Evolutionary conservation across 53 echinoderm and acorn worm genomes (phyloP).

Genomic region (Holothuria scabra): DNA sequence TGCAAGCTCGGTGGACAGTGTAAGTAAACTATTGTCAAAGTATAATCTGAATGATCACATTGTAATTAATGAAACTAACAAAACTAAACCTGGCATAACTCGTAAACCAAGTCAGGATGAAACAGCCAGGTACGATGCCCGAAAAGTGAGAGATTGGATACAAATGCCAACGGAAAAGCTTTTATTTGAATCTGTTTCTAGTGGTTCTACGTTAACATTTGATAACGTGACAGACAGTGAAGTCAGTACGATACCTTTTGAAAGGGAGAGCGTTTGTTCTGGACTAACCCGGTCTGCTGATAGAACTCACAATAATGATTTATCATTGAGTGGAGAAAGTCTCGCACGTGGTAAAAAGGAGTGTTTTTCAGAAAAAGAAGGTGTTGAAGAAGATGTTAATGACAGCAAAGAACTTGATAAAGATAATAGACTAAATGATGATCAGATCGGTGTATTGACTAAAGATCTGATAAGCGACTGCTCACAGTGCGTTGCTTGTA

Average conservation of each 20-base stretch:
- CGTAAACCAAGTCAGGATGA: not conserved
- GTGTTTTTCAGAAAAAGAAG: not conserved
- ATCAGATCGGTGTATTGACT: not conserved
- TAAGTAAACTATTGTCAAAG: slow-evolving; percentile 7
- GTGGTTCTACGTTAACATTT: too few species aligned
- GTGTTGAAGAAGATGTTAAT: not conserved
- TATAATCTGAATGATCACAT: not conserved
- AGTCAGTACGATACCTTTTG: too few species aligned
- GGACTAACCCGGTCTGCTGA: too few species aligned
- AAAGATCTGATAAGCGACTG: not conserved
- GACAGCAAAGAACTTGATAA: not conserved
- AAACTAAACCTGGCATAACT: not conserved
- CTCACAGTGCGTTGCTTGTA: slow-evolving; percentile 7
- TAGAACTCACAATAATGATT: too few species aligned
- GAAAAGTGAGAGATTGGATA: too few species aligned
- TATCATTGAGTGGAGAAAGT: too few species aligned
- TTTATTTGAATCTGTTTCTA: too few species aligned
- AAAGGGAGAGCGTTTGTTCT: too few species aligned
- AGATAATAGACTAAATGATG: not conserved
- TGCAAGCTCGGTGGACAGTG: not conserved
- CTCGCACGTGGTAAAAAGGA: too few species aligned
- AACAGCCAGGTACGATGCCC: too few species aligned
- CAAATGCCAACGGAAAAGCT: too few species aligned
- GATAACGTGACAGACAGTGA: too few species aligned
- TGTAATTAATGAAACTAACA: not conserved